phyloP scores from a whole-genome alignment of 2,888 invertebrate species.

The Ochropleura leucogaster region DNA sequence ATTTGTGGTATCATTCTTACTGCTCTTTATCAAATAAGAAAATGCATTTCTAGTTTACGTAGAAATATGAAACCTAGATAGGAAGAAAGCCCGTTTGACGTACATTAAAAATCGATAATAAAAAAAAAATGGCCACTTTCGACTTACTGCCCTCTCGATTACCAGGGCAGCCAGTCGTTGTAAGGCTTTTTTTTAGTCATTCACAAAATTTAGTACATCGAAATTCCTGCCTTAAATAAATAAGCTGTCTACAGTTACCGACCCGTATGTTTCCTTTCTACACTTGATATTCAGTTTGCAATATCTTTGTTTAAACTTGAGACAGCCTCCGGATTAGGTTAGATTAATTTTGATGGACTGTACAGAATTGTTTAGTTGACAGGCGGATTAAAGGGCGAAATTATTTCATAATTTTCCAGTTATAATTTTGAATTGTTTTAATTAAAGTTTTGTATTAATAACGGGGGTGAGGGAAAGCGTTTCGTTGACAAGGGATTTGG shows the following conservation, averaged over 20 bases:
- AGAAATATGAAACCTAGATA: too few species aligned
- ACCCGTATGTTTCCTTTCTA: conserved; percentile 53
- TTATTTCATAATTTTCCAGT: conserved; percentile 86
- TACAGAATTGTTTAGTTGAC: conserved; percentile 88
- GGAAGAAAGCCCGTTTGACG: too few species aligned
- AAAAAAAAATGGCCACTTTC: too few species aligned
- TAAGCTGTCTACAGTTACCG: conserved; percentile 1
- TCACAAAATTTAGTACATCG: not conserved
- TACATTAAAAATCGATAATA: too few species aligned
- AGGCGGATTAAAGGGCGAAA: conserved; percentile 84
- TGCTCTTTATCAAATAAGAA: too few species aligned
- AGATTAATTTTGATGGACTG: conserved; percentile 90
- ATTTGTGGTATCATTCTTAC: too few species aligned
- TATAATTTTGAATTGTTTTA: conserved; percentile 85
- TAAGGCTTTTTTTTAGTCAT: not conserved
- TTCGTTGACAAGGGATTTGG: conserved; percentile 77
- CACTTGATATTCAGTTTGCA: conserved; percentile 85
- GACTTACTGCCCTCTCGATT: too few species aligned
- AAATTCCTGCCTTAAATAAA: not conserved
- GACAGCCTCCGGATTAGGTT: conserved; percentile 86
- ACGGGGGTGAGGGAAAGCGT: conserved; percentile 72
- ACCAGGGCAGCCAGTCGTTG: too few species aligned
- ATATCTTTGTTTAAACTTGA: conserved; percentile 89
- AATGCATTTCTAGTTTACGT: too few species aligned
- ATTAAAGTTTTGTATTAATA: conserved; percentile 85